Conservation (phyloP, 2,888 invertebrate genomes). For the Eupelmus urozonus region DNA sequence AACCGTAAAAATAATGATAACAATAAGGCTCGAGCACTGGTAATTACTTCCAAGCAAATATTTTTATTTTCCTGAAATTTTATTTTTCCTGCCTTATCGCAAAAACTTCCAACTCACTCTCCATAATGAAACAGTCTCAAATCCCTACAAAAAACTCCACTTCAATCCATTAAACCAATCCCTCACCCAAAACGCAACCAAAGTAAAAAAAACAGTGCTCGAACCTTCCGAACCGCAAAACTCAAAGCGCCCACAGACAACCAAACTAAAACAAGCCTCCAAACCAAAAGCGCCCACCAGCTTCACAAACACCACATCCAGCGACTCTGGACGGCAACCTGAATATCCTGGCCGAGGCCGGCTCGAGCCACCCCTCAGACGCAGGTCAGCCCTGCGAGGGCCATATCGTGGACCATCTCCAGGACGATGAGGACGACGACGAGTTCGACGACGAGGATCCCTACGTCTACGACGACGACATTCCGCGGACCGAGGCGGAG, state of each 20-base stretch:
- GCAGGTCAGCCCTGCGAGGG: neutral
- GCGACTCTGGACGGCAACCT: slow-evolving; percentile 35
- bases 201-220: too few species aligned
- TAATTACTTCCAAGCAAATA: slow-evolving; percentile 23
- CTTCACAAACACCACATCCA: neutral
- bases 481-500: slow-evolving; percentile 54
- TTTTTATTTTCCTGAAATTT: neutral
- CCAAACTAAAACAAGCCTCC: neutral
- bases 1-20: slow-evolving; percentile 31
- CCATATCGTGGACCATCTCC: neutral
- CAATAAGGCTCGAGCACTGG: slow-evolving; percentile 21
- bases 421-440: slow-evolving; percentile 53
- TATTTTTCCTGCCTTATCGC: neutral
- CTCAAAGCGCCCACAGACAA: neutral
- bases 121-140: too few species aligned
- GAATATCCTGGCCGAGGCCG: slow-evolving; percentile 29
- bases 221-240: too few species aligned
- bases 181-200: too few species aligned
- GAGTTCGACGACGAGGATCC: slow-evolving; percentile 75
- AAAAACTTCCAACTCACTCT: too few species aligned
- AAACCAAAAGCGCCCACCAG: neutral
- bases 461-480: slow-evolving; percentile 78
- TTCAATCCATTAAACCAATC: too few species aligned
- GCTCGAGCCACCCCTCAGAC: too few species aligned
- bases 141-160: too few species aligned